Evolutionary conservation across 2,797 vertebrate species (phyloP), one percentile per base, ranked within the genome.

Genomic region (Hybognathus amarus): DNA sequence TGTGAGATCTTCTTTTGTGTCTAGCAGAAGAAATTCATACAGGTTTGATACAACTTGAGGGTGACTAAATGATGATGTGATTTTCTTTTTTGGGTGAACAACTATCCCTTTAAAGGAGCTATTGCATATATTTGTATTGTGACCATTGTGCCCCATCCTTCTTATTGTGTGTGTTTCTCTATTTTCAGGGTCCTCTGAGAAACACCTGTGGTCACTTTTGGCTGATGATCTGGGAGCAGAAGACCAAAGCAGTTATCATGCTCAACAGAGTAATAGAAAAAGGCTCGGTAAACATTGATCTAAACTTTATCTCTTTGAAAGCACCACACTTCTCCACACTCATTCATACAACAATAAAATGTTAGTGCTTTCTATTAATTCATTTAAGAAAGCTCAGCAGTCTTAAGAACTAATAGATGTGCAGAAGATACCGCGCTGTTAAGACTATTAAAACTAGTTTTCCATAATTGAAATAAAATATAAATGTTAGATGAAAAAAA

Each of bases 161-260:
- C 24, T 17, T 9, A 38, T 52, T 45, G 13, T 79, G 36, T 87
- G 59, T 74, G 67, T 75, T 74, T 69, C 40, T 77, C 20, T 73
- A 22, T 83, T 24, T 7, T 70, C 95, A 99, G 98, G 98, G 98
- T 59, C 98, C 98, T 86, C 92, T 99, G 91, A 97, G 94, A 91
- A 98, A 96, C 89, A 99, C 98, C 1, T 99, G 97, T 85, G 97
- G 98, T 83, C 98, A 99, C 92, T 99, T 99, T 27, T 99, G 98
- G 98, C 96, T 99, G 91, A 99, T 99, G 98, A 96, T 99, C 89
- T 99, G 98, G 98, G 97, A 99, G 90, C 98, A 99, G 94, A 97
- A 96, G 88, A 97, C 97, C 90, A 96, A 96, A 89, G 97, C 97
- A 1, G 96, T 99, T 73, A 96, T 99, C 91, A 99, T 99, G 98